Percentiles rank a stretch among this genome's conserved stretches.
Conservation (phyloP, 1,140 invertebrate species). For the Lycorma delicatula region DNA sequence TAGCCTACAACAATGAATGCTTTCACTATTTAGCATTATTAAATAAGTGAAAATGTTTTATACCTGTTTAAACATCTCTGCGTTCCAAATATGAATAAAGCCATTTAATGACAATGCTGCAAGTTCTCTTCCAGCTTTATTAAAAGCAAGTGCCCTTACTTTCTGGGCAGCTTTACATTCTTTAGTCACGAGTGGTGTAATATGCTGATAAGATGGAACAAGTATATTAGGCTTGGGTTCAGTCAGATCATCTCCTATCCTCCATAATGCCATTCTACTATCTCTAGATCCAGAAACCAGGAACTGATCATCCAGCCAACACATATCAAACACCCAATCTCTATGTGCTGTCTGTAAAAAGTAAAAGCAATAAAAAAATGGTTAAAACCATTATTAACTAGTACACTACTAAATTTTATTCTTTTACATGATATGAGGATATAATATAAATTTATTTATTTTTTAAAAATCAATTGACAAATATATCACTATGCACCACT, state of each 20-base stretch:
- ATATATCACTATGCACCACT: no score
- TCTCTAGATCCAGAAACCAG: conserved; percentile 88
- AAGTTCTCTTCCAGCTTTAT: conserved; percentile 76
- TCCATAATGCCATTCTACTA: conserved; percentile 73
- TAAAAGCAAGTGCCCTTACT: conserved; percentile 81
- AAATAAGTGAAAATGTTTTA: no score
- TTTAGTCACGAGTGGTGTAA: conserved; percentile 63
- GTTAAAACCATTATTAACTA: no score
- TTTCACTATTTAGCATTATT: no score
- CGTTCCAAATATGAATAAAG: conserved; percentile 83
- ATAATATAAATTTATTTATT: no score
- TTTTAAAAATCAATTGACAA: no score
- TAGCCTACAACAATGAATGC: no score
- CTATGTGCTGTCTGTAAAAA: conserved; percentile 53
- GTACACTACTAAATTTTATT: no score
- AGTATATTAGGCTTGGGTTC: no score
- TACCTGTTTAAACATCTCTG: conserved; percentile 69
- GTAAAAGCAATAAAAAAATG: no score
- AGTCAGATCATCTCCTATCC: conserved; percentile 35
- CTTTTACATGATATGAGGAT: no score
- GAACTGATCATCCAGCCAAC: conserved; percentile 94
- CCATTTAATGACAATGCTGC: conserved; percentile 88
- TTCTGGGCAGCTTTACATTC: conserved; percentile 66
- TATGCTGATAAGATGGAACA: conserved; percentile 35
- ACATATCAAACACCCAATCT: conserved; percentile 93